Conservation (phyloP, 1,140 invertebrate species). For the Anagrus nilaparvatae region DNA sequence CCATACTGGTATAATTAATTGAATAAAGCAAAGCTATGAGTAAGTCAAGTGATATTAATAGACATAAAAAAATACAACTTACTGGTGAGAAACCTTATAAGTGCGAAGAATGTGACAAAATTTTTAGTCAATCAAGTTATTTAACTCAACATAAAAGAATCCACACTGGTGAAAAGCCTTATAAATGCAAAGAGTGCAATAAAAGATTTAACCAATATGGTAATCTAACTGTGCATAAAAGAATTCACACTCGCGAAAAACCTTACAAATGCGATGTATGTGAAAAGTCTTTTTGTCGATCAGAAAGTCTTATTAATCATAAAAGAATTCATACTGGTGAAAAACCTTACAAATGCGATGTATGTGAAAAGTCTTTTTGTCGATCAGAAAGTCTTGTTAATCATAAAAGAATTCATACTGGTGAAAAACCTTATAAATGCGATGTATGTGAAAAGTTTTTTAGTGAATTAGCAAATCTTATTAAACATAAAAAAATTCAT, state of each 20-base stretch:
- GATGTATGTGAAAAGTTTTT: conserved; percentile 46
- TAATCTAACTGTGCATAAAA: conserved; percentile 52
- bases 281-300: conserved; percentile 30
- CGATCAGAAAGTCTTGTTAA: conserved; percentile 43
- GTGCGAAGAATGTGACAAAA: conserved; percentile 86
- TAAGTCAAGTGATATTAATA: too few species aligned
- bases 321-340: conserved; percentile 39
- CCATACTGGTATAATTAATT: too few species aligned
- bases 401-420: conserved; percentile 45
- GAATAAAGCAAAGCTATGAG: too few species aligned
- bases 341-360: conserved; percentile 44
- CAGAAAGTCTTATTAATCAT: conserved; percentile 35
- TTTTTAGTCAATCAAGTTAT: conserved; percentile 91
- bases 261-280: conserved; percentile 59
- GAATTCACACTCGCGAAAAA: conserved; percentile 56
- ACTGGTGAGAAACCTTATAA: conserved; percentile 95
- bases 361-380: conserved; percentile 43
- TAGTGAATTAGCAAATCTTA: conserved; percentile 45
- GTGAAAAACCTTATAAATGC: conserved; percentile 46
- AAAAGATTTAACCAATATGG: conserved; percentile 59
- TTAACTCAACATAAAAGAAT: conserved; percentile 84
- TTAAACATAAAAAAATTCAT: conserved; percentile 62
- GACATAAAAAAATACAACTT: too few species aligned
- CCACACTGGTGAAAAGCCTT: conserved; percentile 84
- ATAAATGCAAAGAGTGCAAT: conserved; percentile 65